These are phyloP conservation scores for Isichthys henryi DNA, from an alignment of 2,113 vertebrate species.

Conservation along the genomic window DNA sequence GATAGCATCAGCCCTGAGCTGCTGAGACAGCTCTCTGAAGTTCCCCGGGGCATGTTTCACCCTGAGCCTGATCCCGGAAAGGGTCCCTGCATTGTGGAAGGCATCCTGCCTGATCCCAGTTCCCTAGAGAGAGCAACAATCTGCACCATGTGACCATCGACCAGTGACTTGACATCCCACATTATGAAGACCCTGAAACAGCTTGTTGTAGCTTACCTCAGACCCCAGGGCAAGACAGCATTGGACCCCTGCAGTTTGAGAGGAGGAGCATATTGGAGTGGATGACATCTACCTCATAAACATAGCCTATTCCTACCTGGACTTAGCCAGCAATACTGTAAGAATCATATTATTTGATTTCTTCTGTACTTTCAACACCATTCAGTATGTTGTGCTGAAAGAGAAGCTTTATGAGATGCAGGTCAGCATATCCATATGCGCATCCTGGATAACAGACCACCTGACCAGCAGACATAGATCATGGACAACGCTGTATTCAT, in stretches of 20 bases:
- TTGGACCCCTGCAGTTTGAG: background rate
- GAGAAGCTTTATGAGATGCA: background rate
- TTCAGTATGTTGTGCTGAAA: background rate
- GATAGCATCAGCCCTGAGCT: background rate
- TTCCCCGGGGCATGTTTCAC: background rate
- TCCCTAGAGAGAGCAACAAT: background rate
- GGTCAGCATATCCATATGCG: background rate
- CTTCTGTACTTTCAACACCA: background rate
- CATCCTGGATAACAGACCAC: background rate
- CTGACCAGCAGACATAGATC: background rate
- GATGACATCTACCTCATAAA: background rate
- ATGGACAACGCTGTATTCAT: too few relatives aligned
- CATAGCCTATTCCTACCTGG: background rate
- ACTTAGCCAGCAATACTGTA: background rate
- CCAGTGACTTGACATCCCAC: background rate
- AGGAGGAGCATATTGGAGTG: background rate
- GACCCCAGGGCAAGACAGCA: background rate
- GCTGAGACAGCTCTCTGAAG: background rate
- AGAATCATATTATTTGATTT: background rate
- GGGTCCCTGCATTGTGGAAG: background rate
- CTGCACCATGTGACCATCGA: background rate
- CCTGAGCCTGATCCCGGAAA: background rate
- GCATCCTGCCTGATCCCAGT: background rate
- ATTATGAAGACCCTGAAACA: background rate
- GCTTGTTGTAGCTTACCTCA: background rate